phyloP scores from a whole-genome alignment of 2,797 vertebrate species.

The Meriones psammophilus region DNA sequence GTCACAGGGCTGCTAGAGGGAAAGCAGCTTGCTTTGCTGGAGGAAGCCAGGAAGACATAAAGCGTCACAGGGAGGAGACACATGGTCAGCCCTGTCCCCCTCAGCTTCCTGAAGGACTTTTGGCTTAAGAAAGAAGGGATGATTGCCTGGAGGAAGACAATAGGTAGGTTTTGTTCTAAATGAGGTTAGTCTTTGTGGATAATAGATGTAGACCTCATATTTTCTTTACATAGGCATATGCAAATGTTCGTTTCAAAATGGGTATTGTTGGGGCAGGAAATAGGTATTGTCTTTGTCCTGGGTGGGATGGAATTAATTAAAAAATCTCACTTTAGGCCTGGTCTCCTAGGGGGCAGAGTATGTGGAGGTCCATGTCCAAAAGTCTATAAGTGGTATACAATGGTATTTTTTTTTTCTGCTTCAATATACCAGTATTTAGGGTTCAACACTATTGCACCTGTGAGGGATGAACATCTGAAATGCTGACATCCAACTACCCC shows the following conservation, averaged over 20 bases:
- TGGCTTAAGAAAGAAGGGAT: not conserved
- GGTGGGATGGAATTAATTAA: constrained; percentile 19
- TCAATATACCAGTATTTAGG: not conserved
- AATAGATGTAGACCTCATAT: not conserved
- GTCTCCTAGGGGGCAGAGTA: not conserved
- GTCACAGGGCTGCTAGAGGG: not conserved
- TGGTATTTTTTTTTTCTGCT: not conserved
- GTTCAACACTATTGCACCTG: not conserved
- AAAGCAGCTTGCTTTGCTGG: constrained; percentile 38
- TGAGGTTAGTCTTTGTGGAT: not conserved
- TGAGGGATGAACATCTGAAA: not conserved
- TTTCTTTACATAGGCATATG: not conserved
- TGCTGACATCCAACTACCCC: not conserved
- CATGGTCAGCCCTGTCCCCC: not conserved
- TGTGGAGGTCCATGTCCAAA: not conserved
- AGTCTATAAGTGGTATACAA: not conserved
- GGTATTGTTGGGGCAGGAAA: not conserved
- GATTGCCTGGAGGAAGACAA: not conserved
- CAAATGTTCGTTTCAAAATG: constrained; percentile 53
- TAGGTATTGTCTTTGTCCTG: not conserved
- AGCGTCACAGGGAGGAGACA: not conserved
- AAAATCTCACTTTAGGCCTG: not conserved
- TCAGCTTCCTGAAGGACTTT: not conserved
- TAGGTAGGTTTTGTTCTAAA: not conserved
- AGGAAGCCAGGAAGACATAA: constrained; percentile 9